Conservation (phyloP, 2,113 vertebrate species). For the Fulica atra region DNA sequence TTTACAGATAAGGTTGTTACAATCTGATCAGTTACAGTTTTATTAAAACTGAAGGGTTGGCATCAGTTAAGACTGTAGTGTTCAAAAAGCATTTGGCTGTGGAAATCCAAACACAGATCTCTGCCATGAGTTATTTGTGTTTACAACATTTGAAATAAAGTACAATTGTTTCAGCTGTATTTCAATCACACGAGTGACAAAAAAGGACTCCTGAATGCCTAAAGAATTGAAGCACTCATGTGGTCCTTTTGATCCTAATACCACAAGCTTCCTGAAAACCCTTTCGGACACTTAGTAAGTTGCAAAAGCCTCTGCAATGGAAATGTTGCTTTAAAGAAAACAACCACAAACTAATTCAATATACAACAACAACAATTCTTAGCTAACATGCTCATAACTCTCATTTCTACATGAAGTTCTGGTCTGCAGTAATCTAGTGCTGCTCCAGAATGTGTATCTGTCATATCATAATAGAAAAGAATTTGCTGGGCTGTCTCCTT, state of each 20-base stretch:
- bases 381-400: not conserved
- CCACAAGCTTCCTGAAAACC: constrained; percentile 64
- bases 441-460: not conserved
- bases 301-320: constrained; percentile 35
- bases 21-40: not conserved
- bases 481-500: not conserved
- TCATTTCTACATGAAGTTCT: not conserved
- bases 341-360: not conserved
- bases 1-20: not conserved
- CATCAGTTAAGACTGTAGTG: not conserved
- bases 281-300: constrained; percentile 3
- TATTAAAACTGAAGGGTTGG: not conserved
- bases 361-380: not conserved
- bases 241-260: constrained; percentile 65
- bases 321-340: constrained; percentile 42
- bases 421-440: not conserved
- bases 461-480: not conserved
- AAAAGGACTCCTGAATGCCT: constrained; percentile 39
- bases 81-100: constrained; percentile 15
- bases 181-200: constrained; percentile 51
- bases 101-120: constrained; percentile 19
- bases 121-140: not conserved
- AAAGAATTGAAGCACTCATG: constrained; percentile 60
- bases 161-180: constrained; percentile 39
- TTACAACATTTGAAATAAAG: constrained; percentile 39